Base-by-base conservation (phyloP, 2,888 invertebrate species). In the Harmothoe impar region DNA sequence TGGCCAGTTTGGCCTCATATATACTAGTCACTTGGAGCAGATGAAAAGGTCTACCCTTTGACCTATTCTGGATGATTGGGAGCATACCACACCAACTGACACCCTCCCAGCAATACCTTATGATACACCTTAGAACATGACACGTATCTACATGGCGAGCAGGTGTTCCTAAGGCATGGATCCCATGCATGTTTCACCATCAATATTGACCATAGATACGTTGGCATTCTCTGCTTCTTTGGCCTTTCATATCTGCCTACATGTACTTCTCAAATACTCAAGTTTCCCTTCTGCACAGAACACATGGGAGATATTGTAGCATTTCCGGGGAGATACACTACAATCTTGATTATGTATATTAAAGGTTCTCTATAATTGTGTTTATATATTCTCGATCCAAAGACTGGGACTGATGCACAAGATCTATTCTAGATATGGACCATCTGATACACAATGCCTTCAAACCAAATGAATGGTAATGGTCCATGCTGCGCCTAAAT, bases 301-400 rank as follows among this genome's bases (percentile, higher is more conserved):
- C 62, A n/a, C 62, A 20, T 62, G 20, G 20, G 62, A n/a, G 3
- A 62, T 62, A 12, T 62, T 62, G 62, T 62, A 62, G 62, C 7
- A n/a, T 20, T 62, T 62, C n/a, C n/a, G 62, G 62, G 62, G 62
- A 3, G 15, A 62, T n/a, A n/a, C n/a, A 62, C 62, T 62, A 62
- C 62, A 62, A 7, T 62, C n/a, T 62, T 62, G 62, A n/a, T 62
- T 62, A 62, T 62, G 62, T n/a, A 62, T 62, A 62, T 62, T 62
- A 62, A 62, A 62, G 3, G 62, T 62, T 62, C 62, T 62, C 3
- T 62, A 62, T 62, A n/a, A n/a, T 62, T 62, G 15, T 62, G n/a
- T 62, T 20, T 62, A n/a, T 62, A 62, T 20, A 62, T 62, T 62
- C 15, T 62, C 62, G 12, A 62, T 1, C 62, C 62, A 3, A 62